Conservation (phyloP, 2,888 invertebrate genomes). For the Ctenicera cuprea region DNA sequence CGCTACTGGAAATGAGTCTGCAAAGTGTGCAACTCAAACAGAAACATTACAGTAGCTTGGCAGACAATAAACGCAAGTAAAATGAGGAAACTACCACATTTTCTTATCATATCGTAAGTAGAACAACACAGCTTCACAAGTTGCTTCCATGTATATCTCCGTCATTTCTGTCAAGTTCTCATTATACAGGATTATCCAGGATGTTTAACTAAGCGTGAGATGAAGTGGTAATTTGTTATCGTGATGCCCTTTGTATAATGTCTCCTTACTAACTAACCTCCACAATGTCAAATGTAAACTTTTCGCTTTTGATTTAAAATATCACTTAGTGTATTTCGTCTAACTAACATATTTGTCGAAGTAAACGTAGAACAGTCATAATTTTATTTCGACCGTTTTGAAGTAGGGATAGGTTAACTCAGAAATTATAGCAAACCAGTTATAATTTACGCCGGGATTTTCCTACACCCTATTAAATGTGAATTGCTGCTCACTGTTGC, state of each 20-base stretch:
- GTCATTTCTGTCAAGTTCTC: constrained; percentile 11
- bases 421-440: neutral
- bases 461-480: constrained; percentile 7
- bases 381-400: neutral
- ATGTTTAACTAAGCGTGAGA: constrained; percentile 11
- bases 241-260: neutral
- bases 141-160: constrained; percentile 10
- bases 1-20: neutral
- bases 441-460: neutral
- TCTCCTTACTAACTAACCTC: neutral
- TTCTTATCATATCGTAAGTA: neutral
- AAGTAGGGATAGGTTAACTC: neutral
- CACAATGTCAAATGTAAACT: neutral
- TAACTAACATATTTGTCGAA: neutral
- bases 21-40: neutral
- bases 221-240: constrained; percentile 17
- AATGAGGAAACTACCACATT: neutral
- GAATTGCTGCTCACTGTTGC: neutral
- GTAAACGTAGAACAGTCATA: neutral
- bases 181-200: constrained; percentile 10
- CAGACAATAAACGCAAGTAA: neutral
- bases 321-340: neutral
- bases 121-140: neutral
- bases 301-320: too few species aligned
- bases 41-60: neutral